These are phyloP conservation scores for Vireo griseus DNA, from an alignment of 2,797 vertebrate genomes.

Conservation along the genomic window DNA sequence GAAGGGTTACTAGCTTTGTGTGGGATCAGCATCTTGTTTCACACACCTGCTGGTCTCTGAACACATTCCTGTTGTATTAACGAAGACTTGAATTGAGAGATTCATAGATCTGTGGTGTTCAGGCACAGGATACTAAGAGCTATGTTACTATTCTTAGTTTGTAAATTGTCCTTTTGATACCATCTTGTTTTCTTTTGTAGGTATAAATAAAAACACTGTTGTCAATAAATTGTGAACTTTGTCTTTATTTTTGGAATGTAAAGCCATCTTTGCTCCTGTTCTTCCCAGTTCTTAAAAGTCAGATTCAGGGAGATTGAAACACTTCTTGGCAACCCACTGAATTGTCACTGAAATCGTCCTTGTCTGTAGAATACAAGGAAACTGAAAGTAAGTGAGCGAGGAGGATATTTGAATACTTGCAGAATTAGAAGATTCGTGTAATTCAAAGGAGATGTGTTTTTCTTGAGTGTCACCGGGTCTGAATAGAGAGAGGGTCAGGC, in stretches of 20 bases:
- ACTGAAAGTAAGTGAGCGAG: background rate
- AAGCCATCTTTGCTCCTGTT: background rate
- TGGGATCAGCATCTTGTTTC: constrained; percentile 65
- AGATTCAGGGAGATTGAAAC: background rate
- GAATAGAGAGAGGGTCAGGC: background rate
- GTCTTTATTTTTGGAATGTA: constrained; percentile 47
- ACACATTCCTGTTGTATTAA: constrained; percentile 78
- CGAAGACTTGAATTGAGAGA: constrained; percentile 72
- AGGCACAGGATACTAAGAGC: constrained; percentile 76
- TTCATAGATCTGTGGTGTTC: constrained; percentile 71
- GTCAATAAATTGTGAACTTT: constrained; percentile 69
- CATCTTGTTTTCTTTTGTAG: constrained; percentile 84
- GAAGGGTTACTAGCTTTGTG: constrained; percentile 73
- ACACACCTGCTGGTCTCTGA: constrained; percentile 71
- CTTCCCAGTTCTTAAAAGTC: constrained; percentile 3
- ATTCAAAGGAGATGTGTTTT: background rate
- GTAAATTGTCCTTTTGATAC: constrained; percentile 82
- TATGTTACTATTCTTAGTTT: constrained; percentile 79
- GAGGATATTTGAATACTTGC: background rate
- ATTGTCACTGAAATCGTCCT: background rate
- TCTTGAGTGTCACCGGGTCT: background rate
- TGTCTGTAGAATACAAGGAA: background rate
- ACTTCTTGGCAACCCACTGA: background rate
- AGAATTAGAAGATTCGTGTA: background rate
- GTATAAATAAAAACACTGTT: constrained; percentile 83